These are phyloP conservation scores for Apis dorsata DNA, from an alignment of 1,140 invertebrate genomes.

Conservation along the genomic window DNA sequence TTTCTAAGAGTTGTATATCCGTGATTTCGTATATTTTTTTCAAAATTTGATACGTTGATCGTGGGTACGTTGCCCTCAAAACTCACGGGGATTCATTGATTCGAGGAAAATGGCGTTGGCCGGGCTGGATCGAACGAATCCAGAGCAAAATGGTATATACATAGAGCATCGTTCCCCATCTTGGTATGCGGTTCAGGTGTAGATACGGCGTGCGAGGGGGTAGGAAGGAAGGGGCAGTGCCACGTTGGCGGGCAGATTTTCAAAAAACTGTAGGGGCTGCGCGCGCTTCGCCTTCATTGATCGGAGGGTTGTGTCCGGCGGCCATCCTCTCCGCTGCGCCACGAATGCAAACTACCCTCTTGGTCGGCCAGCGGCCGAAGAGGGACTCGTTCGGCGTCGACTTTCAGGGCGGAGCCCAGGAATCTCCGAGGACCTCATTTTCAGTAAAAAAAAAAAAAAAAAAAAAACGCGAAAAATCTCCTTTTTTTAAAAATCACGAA, in stretches of 20 bases:
- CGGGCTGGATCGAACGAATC: slow-evolving; percentile 56
- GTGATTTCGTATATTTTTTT: not conserved
- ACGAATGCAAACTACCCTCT: slow-evolving; percentile 64
- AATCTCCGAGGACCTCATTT: slow-evolving; percentile 60
- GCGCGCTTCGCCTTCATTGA: slow-evolving; percentile 78
- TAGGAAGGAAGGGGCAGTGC: slow-evolving; percentile 55
- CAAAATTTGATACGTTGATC: not conserved
- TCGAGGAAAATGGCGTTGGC: slow-evolving; percentile 51
- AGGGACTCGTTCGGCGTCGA: slow-evolving; percentile 66
- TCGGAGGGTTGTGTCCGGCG: slow-evolving; percentile 68
- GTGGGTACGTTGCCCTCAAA: too few species aligned
- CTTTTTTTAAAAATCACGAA: not conserved
- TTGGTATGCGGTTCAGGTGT: slow-evolving; percentile 68
- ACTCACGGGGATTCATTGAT: slow-evolving; percentile 13
- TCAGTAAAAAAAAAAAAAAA: not conserved
- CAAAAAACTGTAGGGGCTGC: slow-evolving; percentile 75
- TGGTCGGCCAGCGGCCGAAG: slow-evolving; percentile 63
- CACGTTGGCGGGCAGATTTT: slow-evolving; percentile 76
- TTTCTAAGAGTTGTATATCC: not conserved
- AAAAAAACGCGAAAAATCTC: slow-evolving; percentile 61
- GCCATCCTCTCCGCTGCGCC: slow-evolving; percentile 63
- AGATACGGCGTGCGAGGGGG: slow-evolving; percentile 55
- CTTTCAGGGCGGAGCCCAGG: slow-evolving; percentile 76
- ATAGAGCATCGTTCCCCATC: slow-evolving; percentile 63
- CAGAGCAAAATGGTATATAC: slow-evolving; percentile 59